These are phyloP conservation scores for Tachypleus tridentatus DNA, from an alignment of 1,140 invertebrate species.

Conservation along the genomic window DNA sequence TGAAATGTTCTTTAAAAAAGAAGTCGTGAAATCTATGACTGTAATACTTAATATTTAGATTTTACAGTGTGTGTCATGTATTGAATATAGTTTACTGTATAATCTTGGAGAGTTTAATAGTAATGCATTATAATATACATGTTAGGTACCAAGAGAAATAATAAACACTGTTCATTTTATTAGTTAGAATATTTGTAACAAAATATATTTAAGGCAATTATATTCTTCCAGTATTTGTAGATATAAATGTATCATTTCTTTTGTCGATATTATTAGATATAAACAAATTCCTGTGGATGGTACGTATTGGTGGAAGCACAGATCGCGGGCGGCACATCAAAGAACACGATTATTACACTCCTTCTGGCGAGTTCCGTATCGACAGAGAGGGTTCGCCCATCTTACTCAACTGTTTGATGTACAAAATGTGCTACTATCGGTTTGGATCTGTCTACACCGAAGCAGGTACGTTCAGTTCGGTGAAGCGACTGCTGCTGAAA, in stretches of 20 bases:
- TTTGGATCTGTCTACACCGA: conserved; percentile 92
- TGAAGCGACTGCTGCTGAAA: no score
- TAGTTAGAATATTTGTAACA: no score
- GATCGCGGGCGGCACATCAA: conserved; percentile 87
- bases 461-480: conserved; percentile 43
- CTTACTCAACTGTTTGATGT: conserved; percentile 86
- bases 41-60: no score
- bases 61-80: no score
- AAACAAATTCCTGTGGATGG: conserved; percentile 99
- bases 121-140: no score
- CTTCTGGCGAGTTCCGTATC: conserved; percentile 84
- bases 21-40: no score
- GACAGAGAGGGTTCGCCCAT: conserved; percentile 78
- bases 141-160: no score
- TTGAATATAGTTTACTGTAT: no score
- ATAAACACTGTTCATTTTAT: no score
- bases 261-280: conserved; percentile 51
- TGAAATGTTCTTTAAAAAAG: no score
- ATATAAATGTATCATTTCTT: conserved; percentile 5
- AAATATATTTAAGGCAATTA: conserved; percentile 10
- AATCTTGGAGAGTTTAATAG: no score
- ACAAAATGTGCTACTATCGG: conserved; percentile 92
- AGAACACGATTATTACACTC: conserved; percentile 91
- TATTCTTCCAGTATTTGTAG: neutral
- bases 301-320: conserved; percentile 92